Evolutionary conservation across 2,797 vertebrate species (phyloP).

Genomic region (Sphenodon punctatus): DNA sequence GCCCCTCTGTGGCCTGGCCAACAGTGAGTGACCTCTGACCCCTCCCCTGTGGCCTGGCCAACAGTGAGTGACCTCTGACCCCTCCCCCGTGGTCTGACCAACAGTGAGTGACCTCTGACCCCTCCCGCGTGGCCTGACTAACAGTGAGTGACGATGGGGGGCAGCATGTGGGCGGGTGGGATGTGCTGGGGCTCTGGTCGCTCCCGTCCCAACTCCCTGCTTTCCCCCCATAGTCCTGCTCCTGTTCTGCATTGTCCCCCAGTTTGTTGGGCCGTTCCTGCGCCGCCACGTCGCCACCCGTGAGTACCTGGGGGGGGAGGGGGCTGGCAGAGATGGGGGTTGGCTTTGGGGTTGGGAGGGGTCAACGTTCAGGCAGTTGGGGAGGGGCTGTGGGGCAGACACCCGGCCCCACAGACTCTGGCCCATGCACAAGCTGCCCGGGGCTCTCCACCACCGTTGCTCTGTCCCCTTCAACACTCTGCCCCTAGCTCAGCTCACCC

Average conservation of each 20-base stretch:
- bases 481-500: no score
- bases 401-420: no score
- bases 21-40: constrained; percentile 47
- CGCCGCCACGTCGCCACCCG: not conserved
- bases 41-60: no score
- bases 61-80: not conserved
- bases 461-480: not conserved
- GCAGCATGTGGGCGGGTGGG: not conserved
- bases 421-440: not conserved
- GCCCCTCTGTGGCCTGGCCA: constrained; percentile 77
- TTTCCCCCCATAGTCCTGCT: constrained; percentile 18
- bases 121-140: not conserved
- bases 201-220: no score
- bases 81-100: constrained; percentile 72
- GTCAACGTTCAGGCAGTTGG: not conserved
- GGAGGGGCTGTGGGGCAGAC: not conserved
- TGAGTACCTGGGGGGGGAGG: constrained; percentile 45
- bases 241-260: constrained; percentile 67
- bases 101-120: not conserved
- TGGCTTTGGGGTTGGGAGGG: not conserved
- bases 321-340: rapidly evolving
- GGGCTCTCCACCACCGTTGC: not conserved
- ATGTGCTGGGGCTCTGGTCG: not conserved
- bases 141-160: no score
- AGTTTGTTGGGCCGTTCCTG: constrained; percentile 61